Conservation (phyloP, 2,113 vertebrate species). For the Axis porcinus region DNA sequence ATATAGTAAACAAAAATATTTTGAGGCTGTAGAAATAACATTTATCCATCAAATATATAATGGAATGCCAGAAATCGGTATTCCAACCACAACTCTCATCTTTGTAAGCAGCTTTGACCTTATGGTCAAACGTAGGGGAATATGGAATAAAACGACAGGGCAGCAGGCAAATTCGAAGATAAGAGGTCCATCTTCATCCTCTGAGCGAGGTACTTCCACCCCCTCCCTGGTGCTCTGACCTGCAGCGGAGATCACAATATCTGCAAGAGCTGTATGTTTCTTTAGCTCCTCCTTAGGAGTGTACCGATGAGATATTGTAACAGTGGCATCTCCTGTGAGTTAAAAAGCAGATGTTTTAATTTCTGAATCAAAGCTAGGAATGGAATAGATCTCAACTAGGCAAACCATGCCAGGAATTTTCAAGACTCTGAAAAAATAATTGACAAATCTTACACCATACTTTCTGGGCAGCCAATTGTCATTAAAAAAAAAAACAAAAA, state of each 20-base stretch:
- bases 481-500: not conserved
- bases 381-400: not conserved
- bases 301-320: slow-evolving; percentile 96
- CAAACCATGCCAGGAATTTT: not conserved
- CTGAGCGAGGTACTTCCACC: accelerated
- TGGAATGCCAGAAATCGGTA: not conserved
- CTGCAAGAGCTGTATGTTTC: slow-evolving; percentile 92
- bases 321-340: slow-evolving; percentile 92
- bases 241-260: slow-evolving; percentile 95
- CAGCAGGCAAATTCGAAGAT: not conserved
- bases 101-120: not conserved
- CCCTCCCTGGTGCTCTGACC: slow-evolving; percentile 75
- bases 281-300: slow-evolving; percentile 96
- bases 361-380: not conserved
- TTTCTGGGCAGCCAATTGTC: not conserved
- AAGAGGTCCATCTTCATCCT: not conserved
- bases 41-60: not conserved
- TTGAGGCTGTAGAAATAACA: not conserved
- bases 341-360: not conserved
- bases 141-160: not conserved
- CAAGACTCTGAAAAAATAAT: not conserved
- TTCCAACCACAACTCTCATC: not conserved
- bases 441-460: not conserved
- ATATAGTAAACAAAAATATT: not conserved
- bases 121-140: not conserved